These are phyloP conservation scores for Beroe ovata DNA, from an alignment of 37 sponge, comb jelly and placozoan genomes.

Conservation along the genomic window DNA sequence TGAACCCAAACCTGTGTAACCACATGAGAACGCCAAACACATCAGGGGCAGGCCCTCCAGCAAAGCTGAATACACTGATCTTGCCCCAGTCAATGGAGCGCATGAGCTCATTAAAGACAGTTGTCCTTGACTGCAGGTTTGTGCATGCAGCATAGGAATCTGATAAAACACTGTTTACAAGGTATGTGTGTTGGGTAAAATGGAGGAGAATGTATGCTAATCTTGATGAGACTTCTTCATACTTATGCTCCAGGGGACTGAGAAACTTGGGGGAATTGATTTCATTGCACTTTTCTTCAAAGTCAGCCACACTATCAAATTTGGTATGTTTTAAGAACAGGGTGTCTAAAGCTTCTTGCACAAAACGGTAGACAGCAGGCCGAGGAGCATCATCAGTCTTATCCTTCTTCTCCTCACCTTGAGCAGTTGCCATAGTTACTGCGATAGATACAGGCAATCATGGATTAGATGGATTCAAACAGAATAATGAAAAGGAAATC, in stretches of 20 bases:
- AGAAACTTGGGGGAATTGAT: background rate
- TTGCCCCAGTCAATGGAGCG: constrained; percentile 26
- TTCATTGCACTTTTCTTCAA: background rate
- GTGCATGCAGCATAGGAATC: constrained; percentile 54
- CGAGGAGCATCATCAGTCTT: no score
- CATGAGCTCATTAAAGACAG: constrained; percentile 48
- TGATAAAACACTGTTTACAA: constrained; percentile 27
- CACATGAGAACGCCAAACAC: constrained; percentile 60
- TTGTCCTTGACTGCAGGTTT: constrained; percentile 28
- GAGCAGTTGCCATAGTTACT: no score
- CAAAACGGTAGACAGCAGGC: constrained; percentile 34
- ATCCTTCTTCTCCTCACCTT: no score
- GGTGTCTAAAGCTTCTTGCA: constrained; percentile 3
- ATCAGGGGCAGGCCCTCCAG: constrained; percentile 54
- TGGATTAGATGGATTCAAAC: no score
- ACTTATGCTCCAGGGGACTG: background rate
- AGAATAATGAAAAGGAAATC: no score
- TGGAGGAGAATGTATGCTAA: constrained; percentile 18
- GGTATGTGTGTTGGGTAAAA: constrained; percentile 14
- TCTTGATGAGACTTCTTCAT: constrained; percentile 24
- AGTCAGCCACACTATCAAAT: background rate
- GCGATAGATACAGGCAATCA: no score
- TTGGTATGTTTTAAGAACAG: background rate
- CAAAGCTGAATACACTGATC: constrained; percentile 38
- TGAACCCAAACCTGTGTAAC: constrained; percentile 48